Base-by-base conservation (phyloP, 2,113 vertebrate genomes). In the Heliornis fulica region DNA sequence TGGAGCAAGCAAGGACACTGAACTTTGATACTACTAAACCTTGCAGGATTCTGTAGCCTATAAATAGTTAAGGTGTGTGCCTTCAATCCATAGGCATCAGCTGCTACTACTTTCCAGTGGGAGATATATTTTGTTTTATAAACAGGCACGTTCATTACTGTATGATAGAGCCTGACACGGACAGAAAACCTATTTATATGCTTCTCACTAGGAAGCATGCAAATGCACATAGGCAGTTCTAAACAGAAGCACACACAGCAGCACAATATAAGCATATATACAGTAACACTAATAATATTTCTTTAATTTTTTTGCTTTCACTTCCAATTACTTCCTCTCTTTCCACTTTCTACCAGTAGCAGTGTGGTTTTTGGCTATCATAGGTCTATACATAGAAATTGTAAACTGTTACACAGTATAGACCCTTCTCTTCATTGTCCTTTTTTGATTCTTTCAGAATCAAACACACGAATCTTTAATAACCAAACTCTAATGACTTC, bases 121-220 rank as follows among this genome's bases (percentile, higher is more conserved):
- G 72, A 83, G 19, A 72, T 3, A 64, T 60, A 19, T 80, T 85
- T 88, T 68, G 18, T 74, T 93, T 90, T 75, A 78, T 46, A 78
- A 89, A 83, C 38, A 85, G 50, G 54, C 72, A 69, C 48, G 59
- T 81, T n/a, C 29, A 36, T 82, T 95, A n/a, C 38, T 69, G 7
- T 60, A 54, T 70, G 54, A 70, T 63, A 89, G 64, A 68, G 48
- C 25, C 56, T 84, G 54, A 36, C 16, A 61, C n/a, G 74, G 32
- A 16, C 57, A 90, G 84, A 92, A 92, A 75, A 68, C 13, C 36
- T 69, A 15, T 74, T 95, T 85, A 72, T 92, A 91, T 94, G 15
- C 68, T 63, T 95, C 69, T 74, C 45, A 64, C 25, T 61, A 71
- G 65, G 74, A 66, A 66, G 38, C 38, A 41, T 46, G 28, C 16